phyloP scores from a whole-genome alignment of 2,797 vertebrate genomes.

The Gila robusta region DNA sequence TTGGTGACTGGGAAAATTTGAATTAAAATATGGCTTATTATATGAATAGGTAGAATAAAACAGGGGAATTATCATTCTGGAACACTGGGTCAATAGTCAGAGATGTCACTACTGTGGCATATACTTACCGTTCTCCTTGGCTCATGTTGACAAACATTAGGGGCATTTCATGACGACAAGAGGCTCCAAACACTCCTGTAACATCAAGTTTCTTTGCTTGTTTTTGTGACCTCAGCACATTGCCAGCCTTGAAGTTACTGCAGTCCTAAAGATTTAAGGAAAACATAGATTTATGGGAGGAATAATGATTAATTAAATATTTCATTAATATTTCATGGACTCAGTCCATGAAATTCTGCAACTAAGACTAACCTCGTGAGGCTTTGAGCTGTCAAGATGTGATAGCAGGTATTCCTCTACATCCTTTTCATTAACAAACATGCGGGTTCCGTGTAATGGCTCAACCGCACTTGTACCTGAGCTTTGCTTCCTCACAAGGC shows the following conservation, averaged over 20 bases:
- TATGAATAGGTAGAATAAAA: neutral
- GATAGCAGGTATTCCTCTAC: slow-evolving; percentile 17
- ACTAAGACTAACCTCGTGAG: too few relatives aligned
- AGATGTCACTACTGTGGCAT: neutral
- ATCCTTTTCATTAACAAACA: slow-evolving; percentile 24
- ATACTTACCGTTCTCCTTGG: slow-evolving; percentile 22
- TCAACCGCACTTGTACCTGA: slow-evolving; percentile 13
- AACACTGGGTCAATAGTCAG: too few relatives aligned
- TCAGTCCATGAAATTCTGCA: too few relatives aligned
- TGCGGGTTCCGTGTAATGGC: slow-evolving; percentile 1
- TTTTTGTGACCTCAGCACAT: neutral
- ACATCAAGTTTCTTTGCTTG: slow-evolving; percentile 25
- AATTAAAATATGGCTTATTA: too few relatives aligned
- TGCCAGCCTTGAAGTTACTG: slow-evolving; percentile 36
- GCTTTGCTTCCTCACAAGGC: too few relatives aligned
- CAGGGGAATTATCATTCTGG: too few relatives aligned
- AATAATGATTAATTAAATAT: too few relatives aligned
- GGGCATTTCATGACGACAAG: slow-evolving; percentile 24
- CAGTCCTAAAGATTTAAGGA: slow-evolving; percentile 32
- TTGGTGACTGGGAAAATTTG: too few relatives aligned
- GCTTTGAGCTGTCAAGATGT: slow-evolving; percentile 33
- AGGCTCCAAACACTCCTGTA: slow-evolving; percentile 30
- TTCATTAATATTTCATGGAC: too few relatives aligned
- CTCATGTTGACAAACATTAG: slow-evolving; percentile 30
- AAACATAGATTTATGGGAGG: neutral